Evolutionary conservation across 2,113 vertebrate species (phyloP).

Genomic region (Sapayoa aenigma): DNA sequence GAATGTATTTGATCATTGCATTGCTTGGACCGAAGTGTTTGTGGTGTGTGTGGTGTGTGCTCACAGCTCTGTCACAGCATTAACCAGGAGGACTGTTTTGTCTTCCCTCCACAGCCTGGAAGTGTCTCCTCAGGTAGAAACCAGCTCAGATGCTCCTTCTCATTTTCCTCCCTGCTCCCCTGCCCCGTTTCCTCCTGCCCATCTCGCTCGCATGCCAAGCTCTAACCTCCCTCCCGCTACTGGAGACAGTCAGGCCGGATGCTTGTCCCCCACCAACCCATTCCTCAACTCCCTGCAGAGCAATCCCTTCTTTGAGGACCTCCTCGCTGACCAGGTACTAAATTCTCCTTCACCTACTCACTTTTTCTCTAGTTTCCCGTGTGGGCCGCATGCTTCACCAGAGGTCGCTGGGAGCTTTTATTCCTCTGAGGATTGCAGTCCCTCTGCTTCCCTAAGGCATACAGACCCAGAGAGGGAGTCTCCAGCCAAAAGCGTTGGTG

Average conservation of each 20-base stretch:
- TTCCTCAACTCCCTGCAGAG: constrained; percentile 85
- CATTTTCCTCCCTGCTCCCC: constrained; percentile 73
- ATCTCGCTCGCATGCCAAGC: constrained; percentile 68
- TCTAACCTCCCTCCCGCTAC: constrained; percentile 68
- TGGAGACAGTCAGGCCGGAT: constrained; percentile 63
- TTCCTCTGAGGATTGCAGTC: constrained; percentile 48
- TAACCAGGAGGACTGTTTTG: constrained; percentile 87
- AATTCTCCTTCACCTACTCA: constrained; percentile 84
- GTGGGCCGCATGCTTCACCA: constrained; percentile 71
- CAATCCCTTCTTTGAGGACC: constrained; percentile 88
- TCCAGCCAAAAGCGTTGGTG: not conserved
- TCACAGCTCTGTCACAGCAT: constrained; percentile 57
- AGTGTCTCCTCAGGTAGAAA: constrained; percentile 89
- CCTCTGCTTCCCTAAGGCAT: constrained; percentile 41
- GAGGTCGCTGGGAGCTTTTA: constrained; percentile 64
- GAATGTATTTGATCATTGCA: not conserved
- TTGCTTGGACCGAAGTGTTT: not conserved
- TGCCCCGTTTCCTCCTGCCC: constrained; percentile 52
- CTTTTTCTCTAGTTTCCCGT: constrained; percentile 86
- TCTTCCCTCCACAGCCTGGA: constrained; percentile 94
- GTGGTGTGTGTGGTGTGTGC: constrained; percentile 27
- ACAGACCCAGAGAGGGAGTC: constrained; percentile 61
- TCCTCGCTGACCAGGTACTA: constrained; percentile 77
- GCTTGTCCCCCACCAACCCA: constrained; percentile 81
- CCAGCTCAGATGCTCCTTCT: constrained; percentile 78